A percentile compares a stretch with the other conserved stretches of the same genome.
phyloP scores from a whole-genome alignment of 1,140 invertebrate species.

The Drosophila ohnishii region DNA sequence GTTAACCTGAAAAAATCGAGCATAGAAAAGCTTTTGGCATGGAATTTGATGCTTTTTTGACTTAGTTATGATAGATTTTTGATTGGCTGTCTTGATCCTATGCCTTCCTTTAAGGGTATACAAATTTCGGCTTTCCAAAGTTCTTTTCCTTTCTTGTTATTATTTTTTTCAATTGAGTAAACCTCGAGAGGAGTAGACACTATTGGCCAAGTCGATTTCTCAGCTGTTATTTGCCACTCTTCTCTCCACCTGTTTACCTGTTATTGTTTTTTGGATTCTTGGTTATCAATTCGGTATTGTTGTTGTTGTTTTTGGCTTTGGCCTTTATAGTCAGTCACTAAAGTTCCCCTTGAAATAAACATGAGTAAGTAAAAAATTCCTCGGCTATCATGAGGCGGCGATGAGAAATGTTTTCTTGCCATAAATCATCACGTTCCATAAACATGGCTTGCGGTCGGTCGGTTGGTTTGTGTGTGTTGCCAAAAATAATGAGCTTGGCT shows the following conservation, averaged over 20 bases:
- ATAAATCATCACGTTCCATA: conserved; percentile 76
- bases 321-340: conserved; percentile 68
- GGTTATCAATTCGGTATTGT: conserved; percentile 9
- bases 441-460: conserved; percentile 53
- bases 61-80: too few relatives aligned
- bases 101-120: too few relatives aligned
- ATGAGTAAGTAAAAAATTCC: conserved; percentile 76
- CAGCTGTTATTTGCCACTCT: conserved; percentile 4
- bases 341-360: conserved; percentile 71
- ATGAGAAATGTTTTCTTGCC: conserved; percentile 39
- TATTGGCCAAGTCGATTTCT: conserved; percentile 13
- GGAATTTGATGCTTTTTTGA: too few relatives aligned
- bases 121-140: too few relatives aligned
- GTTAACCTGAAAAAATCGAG: too few relatives aligned
- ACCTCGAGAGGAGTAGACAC: neutral
- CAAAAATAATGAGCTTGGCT: conserved; percentile 54
- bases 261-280: conserved; percentile 2
- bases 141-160: too few relatives aligned
- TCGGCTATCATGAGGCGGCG: conserved; percentile 58
- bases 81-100: too few relatives aligned
- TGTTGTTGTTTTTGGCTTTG: conserved; percentile 7
- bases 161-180: neutral
- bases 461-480: conserved; percentile 15
- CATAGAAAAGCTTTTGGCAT: too few relatives aligned
- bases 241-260: conserved; percentile 5